A percentile compares a stretch with the other conserved stretches of the same genome.
phyloP scores from a whole-genome alignment of 2,888 invertebrate species.

The Caenorhabditis sulstoni region DNA sequence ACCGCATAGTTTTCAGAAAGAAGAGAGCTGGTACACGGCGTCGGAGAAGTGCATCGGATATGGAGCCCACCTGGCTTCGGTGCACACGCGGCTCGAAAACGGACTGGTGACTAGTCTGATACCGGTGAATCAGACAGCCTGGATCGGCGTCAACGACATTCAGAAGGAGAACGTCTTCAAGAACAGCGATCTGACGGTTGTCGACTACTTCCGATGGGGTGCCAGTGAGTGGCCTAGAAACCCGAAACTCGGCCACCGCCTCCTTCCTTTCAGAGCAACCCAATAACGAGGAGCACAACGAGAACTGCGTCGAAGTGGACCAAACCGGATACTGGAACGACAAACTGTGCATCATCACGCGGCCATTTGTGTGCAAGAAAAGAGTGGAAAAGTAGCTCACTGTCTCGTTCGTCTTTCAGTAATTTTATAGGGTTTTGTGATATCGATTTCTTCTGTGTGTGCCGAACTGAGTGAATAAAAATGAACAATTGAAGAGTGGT shows the following conservation, averaged over 20 bases:
- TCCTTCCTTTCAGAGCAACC: conserved; percentile 69
- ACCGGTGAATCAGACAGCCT: conserved; percentile 45
- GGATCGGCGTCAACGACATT: conserved; percentile 71
- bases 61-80: conserved; percentile 68
- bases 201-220: conserved; percentile 30
- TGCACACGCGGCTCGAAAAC: conserved; percentile 61
- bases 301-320: conserved; percentile 69
- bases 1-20: no score
- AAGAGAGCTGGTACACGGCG: conserved; percentile 66
- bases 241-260: no score
- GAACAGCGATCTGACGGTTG: conserved; percentile 55
- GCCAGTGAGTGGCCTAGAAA: conserved; percentile 10
- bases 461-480: no score
- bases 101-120: conserved; percentile 54
- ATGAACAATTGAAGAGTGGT: no score
- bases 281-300: conserved; percentile 71
- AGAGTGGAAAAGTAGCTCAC: no score
- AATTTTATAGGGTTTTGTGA: not conserved
- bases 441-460: not conserved
- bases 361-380: conserved; percentile 69
- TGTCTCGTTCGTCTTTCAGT: not conserved
- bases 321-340: conserved; percentile 67
- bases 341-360: conserved; percentile 63
- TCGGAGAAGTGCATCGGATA: conserved; percentile 69
- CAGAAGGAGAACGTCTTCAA: conserved; percentile 69